Conservation (phyloP, 2,113 vertebrate species). For the Engraulis encrasicolus region DNA sequence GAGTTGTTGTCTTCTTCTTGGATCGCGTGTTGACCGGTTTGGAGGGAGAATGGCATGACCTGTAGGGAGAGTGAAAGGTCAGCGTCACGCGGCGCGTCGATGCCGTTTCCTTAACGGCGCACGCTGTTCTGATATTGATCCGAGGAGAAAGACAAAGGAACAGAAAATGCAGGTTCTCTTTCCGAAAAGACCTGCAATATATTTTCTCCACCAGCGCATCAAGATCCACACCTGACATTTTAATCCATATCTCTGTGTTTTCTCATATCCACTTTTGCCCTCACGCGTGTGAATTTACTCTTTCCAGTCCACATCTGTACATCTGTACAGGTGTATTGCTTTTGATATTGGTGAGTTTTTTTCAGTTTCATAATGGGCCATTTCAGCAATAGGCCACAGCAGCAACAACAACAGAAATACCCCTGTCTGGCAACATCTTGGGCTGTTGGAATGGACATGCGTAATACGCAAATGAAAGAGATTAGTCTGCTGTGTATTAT, state of each 20-base stretch:
- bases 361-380: not conserved
- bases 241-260: not conserved
- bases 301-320: not conserved
- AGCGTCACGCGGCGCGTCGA: slow-evolving; percentile 79
- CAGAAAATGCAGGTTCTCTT: slow-evolving; percentile 55
- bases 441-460: not conserved
- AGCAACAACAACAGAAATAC: not conserved
- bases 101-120: slow-evolving; percentile 81
- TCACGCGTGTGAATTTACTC: not conserved
- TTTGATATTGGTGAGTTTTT: not conserved
- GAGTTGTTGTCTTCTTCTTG: slow-evolving; percentile 42
- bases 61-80: slow-evolving; percentile 87
- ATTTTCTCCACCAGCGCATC: not conserved
- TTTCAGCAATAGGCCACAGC: not conserved
- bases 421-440: slow-evolving; percentile 57
- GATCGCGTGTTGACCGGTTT: slow-evolving; percentile 73
- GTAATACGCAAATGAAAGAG: not conserved
- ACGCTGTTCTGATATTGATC: slow-evolving; percentile 90
- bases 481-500: not conserved
- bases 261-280: not conserved
- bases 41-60: slow-evolving; percentile 77
- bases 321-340: not conserved
- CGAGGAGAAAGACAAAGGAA: slow-evolving; percentile 78
- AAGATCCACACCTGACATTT: not conserved
- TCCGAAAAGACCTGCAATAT: not conserved